A percentile compares a stretch with the other conserved stretches of the same genome.
Conservation (phyloP, 2,113 vertebrate species). For the Prinia subflava region DNA sequence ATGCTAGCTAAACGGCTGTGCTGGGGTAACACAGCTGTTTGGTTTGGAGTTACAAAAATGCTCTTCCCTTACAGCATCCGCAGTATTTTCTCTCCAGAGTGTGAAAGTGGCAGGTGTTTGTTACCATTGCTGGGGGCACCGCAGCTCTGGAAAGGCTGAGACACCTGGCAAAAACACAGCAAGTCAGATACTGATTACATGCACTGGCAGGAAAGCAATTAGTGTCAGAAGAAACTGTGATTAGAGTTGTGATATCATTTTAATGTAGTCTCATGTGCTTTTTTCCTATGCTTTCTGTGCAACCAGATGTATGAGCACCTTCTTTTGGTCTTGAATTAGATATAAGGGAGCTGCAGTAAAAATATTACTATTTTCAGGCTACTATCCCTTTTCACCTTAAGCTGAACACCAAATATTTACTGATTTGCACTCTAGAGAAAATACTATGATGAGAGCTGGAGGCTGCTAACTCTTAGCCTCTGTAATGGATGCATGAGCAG, state of each 20-base stretch:
- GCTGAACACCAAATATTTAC: neutral
- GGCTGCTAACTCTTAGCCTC: neutral
- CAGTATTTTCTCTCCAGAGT: constrained; percentile 73
- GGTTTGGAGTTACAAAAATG: neutral
- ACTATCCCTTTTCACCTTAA: neutral
- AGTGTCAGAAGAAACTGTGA: neutral
- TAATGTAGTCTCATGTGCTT: accelerated
- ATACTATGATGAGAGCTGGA: neutral
- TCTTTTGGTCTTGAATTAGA: neutral
- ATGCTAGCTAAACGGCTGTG: neutral
- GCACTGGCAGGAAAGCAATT: neutral
- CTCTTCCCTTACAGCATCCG: constrained; percentile 40
- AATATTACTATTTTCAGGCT: neutral
- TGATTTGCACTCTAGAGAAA: neutral
- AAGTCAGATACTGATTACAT: neutral
- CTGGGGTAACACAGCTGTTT: neutral
- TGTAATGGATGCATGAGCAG: accelerated
- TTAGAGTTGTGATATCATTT: neutral
- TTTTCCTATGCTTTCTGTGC: neutral
- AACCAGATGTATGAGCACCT: neutral
- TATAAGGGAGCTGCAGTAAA: neutral
- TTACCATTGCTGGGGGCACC: constrained; percentile 77
- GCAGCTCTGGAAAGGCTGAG: constrained; percentile 49
- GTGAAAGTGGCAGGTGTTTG: constrained; percentile 73
- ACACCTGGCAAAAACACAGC: neutral